These are phyloP conservation scores for Ectobius pallidus DNA, from an alignment of 2,888 invertebrate genomes.

Conservation along the genomic window DNA sequence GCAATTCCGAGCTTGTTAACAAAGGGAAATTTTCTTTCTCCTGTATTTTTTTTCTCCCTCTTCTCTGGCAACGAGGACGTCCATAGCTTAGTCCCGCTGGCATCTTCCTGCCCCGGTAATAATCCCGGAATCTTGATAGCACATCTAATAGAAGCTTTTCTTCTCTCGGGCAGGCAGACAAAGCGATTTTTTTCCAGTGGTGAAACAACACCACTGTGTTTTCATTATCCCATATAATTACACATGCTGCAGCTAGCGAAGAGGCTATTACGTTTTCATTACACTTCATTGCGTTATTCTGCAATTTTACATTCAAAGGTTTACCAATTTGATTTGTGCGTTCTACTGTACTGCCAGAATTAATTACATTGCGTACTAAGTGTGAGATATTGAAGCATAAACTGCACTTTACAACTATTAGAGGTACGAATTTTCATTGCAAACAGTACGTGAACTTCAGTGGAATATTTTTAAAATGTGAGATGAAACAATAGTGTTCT, in stretches of 20 bases:
- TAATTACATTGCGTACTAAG: no score
- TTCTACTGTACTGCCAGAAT: neutral
- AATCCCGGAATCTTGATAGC: neutral
- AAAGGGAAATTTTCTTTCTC: no score
- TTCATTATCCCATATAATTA: constrained; percentile 18
- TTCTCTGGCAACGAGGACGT: neutral
- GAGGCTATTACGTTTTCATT: neutral
- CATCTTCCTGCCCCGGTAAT: neutral
- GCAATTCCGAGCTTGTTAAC: no score
- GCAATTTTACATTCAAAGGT: neutral
- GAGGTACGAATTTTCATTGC: no score
- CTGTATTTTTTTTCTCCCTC: no score
- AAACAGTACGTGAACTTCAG: no score
- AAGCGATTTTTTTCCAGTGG: constrained; percentile 1
- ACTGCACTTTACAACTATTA: no score
- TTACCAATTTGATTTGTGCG: neutral
- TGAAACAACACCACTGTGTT: constrained; percentile 2
- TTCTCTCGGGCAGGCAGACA: neutral
- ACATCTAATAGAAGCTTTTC: neutral
- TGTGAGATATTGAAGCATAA: no score
- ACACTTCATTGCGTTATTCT: neutral
- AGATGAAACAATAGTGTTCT: no score
- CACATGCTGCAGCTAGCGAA: neutral
- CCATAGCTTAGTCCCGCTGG: neutral
- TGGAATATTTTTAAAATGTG: no score